Evolutionary conservation across 2,113 vertebrate species (phyloP).

Genomic region (human (Homo sapiens)): DNA sequence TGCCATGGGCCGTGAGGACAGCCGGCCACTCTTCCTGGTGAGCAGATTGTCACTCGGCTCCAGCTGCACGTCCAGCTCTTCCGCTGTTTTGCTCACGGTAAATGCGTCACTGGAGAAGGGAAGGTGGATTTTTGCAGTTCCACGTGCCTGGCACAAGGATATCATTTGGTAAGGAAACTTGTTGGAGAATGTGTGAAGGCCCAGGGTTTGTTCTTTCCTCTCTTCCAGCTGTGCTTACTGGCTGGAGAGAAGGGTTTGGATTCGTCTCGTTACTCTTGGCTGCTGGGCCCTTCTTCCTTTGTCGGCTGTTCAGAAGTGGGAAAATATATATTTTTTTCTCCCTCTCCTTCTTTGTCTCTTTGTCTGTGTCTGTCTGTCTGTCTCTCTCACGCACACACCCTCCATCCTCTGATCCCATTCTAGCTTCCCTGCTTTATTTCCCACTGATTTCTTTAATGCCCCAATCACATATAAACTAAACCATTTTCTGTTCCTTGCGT

Average conservation of each 20-base stretch:
- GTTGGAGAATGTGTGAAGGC: background rate
- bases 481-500: background rate
- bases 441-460: background rate
- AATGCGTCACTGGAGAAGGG: background rate
- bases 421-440: background rate
- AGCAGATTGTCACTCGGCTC: background rate
- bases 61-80: background rate
- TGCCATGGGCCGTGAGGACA: background rate
- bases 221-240: slow-evolving; percentile 35
- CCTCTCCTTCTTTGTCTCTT: background rate
- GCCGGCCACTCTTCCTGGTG: background rate
- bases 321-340: background rate
- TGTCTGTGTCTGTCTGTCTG: background rate
- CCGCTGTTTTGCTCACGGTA: background rate
- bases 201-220: background rate
- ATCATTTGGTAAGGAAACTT: background rate
- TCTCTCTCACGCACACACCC: rapidly evolving
- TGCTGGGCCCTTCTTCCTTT: background rate
- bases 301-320: background rate
- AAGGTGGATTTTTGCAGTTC: slow-evolving; percentile 35
- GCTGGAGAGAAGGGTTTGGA: background rate
- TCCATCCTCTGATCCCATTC: background rate
- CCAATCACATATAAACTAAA: background rate
- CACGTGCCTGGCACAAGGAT: background rate
- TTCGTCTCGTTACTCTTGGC: background rate